Evolutionary conservation across 2,888 invertebrate genomes (phyloP).

Genomic region (Teinopalpus imperialis): DNA sequence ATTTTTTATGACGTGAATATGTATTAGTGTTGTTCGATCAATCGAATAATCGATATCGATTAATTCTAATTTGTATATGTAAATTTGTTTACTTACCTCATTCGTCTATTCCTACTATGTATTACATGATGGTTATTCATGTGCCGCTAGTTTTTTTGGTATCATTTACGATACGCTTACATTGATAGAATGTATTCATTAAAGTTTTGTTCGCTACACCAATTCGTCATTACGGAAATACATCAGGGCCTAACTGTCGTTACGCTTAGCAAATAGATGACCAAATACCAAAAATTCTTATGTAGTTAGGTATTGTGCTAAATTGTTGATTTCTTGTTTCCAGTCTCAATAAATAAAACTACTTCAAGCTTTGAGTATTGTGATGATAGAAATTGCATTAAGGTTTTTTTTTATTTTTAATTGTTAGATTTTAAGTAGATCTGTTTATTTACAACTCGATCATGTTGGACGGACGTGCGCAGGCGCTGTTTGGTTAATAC

Average conservation of each 20-base stretch:
- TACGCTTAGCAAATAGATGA: conserved; percentile 53
- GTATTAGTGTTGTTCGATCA: neutral
- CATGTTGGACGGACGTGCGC: conserved; percentile 10
- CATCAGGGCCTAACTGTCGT: conserved; percentile 64
- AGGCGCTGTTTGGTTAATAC: conserved; percentile 6
- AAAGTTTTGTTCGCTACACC: conserved; percentile 31
- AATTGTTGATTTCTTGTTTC: conserved; percentile 44
- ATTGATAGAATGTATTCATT: conserved; percentile 17
- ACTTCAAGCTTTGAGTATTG: conserved; percentile 43
- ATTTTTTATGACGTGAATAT: conserved; percentile 39
- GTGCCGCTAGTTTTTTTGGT: conserved; percentile 51
- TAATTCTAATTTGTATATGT: conserved; percentile 1
- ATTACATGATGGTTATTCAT: conserved; percentile 51
- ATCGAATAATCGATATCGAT: neutral
- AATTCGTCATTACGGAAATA: conserved; percentile 35
- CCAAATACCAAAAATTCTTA: conserved; percentile 64
- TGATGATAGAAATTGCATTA: conserved; percentile 41
- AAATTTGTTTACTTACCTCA: conserved; percentile 53
- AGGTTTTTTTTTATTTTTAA: conserved; percentile 35
- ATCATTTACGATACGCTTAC: conserved; percentile 52
- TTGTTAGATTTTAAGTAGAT: conserved; percentile 29
- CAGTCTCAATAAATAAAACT: conserved; percentile 32
- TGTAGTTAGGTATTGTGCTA: conserved; percentile 55
- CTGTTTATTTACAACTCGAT: conserved; percentile 20
- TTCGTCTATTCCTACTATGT: conserved; percentile 60